These are phyloP conservation scores for Gallirallus australis DNA, from an alignment of 2,797 vertebrate species.

Conservation along the genomic window DNA sequence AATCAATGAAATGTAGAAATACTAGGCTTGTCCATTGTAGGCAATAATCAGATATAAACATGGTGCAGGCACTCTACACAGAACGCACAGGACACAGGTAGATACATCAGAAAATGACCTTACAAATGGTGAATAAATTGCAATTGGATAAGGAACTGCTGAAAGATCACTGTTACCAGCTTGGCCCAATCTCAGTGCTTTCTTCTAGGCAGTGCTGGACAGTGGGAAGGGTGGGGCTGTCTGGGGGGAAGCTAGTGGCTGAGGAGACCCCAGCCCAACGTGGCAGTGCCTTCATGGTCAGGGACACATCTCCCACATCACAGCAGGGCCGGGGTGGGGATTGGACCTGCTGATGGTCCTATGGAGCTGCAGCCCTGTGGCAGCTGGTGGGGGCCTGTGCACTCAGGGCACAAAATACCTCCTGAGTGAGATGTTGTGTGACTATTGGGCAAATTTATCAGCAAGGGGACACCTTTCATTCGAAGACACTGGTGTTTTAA, in stretches of 20 bases:
- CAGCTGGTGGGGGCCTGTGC: rapidly evolving
- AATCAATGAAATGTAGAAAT: not conserved
- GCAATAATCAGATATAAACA: not conserved
- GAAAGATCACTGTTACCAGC: not conserved
- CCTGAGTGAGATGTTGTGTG: not conserved
- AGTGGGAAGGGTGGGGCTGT: not conserved
- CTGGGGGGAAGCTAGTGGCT: rapidly evolving
- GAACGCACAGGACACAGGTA: not conserved
- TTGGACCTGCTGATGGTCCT: not conserved
- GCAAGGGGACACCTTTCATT: not conserved
- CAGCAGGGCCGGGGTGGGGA: not conserved
- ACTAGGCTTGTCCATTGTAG: rapidly evolving
- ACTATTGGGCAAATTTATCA: not conserved
- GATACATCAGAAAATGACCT: not conserved
- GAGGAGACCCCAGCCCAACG: rapidly evolving
- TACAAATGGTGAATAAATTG: not conserved
- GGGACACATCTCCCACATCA: rapidly evolving
- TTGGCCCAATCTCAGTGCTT: not conserved
- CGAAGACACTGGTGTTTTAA: not conserved
- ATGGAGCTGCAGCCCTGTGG: not conserved
- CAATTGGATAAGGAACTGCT: not conserved
- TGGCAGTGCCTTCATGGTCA: rapidly evolving
- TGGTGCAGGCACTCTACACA: rapidly evolving
- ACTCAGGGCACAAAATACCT: rapidly evolving
- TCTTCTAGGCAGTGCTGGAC: not conserved